Evolutionary conservation across 1,140 invertebrate species (phyloP), one percentile per base, ranked within the genome.

Genomic region (Planococcus citri): DNA sequence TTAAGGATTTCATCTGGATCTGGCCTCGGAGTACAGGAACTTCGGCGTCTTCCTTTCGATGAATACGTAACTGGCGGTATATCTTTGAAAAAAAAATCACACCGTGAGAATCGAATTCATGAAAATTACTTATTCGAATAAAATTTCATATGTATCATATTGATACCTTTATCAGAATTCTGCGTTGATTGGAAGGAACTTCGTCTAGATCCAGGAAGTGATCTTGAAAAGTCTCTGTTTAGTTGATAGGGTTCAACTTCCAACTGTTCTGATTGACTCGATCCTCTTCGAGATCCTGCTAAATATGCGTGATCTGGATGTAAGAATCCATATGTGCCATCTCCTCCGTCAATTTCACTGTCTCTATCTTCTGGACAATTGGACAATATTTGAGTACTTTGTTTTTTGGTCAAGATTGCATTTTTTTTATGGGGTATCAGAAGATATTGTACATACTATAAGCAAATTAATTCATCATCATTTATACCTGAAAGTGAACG

Each of bases 211-310:
- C 90, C 90, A 0, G 90, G 90, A 73, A 92, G 79, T 17, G 90
- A 92, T 73, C 88, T 83, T 20, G 89, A 91, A 77, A 91, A 92
- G 79, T 92, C 89, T 77, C 90, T 89, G 68, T 83, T 88, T 20
- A 92, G 82, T 78, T 92, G 88, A 76, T 92, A 92, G 0, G 89
- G 87, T 76, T 93, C 90, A 25, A 90, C 86, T 76, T 92, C 90
- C 22, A 91, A 80, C 67, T 89, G 88, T 74, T 92, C 90, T 0
- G 89, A 91, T 75, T 92, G 89, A 27, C 88, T 90, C 12, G 90
- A 91, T 24, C 91, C 90, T 37, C 90, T 83, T 68, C 90, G 79
- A 0, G 89, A 90, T 24, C 72, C 74, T 9, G 73, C 74, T 83
- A 86, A 69, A 70, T 77, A 92, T 0, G 90, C 90, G 75, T 90